Conservation (phyloP, 2,888 invertebrate genomes). For the Hermodice carunculata region DNA sequence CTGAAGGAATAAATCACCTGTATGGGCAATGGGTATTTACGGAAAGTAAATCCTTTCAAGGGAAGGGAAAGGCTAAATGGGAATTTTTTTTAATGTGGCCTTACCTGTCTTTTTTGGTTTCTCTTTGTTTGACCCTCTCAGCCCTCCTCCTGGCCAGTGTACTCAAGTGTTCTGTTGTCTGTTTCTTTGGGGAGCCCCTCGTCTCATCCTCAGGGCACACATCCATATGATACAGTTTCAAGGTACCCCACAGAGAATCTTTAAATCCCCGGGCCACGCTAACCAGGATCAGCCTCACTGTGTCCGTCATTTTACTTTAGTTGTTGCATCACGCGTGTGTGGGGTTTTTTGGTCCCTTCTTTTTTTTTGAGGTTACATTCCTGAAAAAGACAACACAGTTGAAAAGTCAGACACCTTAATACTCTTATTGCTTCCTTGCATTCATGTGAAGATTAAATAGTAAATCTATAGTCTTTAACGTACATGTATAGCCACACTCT, state of each 20-base stretch:
- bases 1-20: too few species aligned
- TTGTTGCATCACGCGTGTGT: too few species aligned
- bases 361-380: too few species aligned
- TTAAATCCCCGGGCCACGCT: conserved; percentile 1
- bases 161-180: conserved; percentile 45
- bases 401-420: too few species aligned
- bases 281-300: conserved; percentile 3
- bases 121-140: conserved; percentile 46
- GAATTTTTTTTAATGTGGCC: neutral
- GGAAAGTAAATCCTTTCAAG: too few species aligned
- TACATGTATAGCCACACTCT: too few species aligned
- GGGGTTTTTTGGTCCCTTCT: too few species aligned
- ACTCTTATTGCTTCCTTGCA: too few species aligned
- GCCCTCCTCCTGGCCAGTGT: conserved; percentile 52
- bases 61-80: neutral
- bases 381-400: too few species aligned
- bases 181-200: conserved; percentile 7
- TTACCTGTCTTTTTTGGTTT: conserved; percentile 12
- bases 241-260: conserved; percentile 10
- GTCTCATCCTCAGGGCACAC: neutral
- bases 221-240: conserved; percentile 20
- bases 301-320: conserved; percentile 17
- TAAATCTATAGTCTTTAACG: too few species aligned
- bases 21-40: too few species aligned
- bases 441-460: too few species aligned